Evolutionary conservation across 2,888 invertebrate species (phyloP).

Genomic region (Cyrtodaria siliqua): DNA sequence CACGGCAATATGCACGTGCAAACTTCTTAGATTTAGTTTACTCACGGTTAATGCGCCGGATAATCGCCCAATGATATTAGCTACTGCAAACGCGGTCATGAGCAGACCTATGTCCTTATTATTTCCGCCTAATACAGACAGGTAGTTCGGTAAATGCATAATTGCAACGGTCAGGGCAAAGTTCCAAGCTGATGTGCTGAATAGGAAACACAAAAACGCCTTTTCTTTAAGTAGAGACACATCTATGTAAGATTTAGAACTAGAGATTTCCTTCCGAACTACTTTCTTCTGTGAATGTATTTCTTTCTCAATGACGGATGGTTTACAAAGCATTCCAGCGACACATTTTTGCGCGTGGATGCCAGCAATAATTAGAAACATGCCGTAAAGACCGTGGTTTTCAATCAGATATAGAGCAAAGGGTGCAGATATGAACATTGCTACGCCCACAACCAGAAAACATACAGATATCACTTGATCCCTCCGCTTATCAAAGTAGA

Average conservation of each 20-base stretch:
- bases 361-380: slow-evolving; percentile 54
- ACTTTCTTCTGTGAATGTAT: slow-evolving; percentile 6
- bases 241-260: slow-evolving; percentile 36
- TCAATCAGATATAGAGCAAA: slow-evolving; percentile 41
- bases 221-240: slow-evolving; percentile 34
- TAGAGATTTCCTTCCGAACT: not conserved
- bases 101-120: slow-evolving; percentile 33
- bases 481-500: slow-evolving; percentile 61
- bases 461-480: slow-evolving; percentile 38
- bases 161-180: slow-evolving; percentile 44
- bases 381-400: slow-evolving; percentile 43
- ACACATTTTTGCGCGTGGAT: slow-evolving; percentile 58
- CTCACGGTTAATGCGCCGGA: slow-evolving; percentile 36
- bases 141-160: slow-evolving; percentile 57
- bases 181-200: slow-evolving; percentile 51
- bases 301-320: slow-evolving; percentile 47
- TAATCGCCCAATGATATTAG: slow-evolving; percentile 47
- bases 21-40: slow-evolving; percentile 23
- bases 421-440: slow-evolving; percentile 61
- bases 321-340: slow-evolving; percentile 52
- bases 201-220: slow-evolving; percentile 44
- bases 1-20: slow-evolving; percentile 28
- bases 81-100: slow-evolving; percentile 50
- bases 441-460: slow-evolving; percentile 52
- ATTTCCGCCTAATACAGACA: slow-evolving; percentile 34